These are phyloP conservation scores for Aproaerema taeniolella DNA, from an alignment of 2,888 invertebrate species.

Conservation along the genomic window DNA sequence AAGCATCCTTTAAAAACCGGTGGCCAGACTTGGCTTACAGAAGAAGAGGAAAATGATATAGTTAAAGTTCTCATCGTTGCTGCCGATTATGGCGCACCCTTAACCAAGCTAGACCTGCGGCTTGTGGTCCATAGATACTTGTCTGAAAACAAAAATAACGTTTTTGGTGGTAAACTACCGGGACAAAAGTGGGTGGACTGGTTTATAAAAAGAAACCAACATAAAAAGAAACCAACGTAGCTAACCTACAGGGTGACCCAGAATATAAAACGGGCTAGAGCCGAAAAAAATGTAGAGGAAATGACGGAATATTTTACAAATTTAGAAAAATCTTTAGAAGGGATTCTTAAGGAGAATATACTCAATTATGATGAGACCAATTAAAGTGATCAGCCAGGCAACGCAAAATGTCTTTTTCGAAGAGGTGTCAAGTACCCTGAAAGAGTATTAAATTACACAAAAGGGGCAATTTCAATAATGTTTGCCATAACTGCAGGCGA, in stretches of 20 bases:
- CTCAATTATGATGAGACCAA: slow-evolving; percentile 19
- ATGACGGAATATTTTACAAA: slow-evolving; percentile 7
- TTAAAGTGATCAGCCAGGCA: slow-evolving; percentile 17
- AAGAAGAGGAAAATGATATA: background rate
- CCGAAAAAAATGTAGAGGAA: slow-evolving; percentile 13
- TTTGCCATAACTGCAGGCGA: slow-evolving; percentile 33
- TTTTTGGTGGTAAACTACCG: slow-evolving; percentile 14
- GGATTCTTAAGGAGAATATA: slow-evolving; percentile 5
- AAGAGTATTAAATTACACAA: slow-evolving; percentile 31
- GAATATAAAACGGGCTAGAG: slow-evolving; percentile 15
- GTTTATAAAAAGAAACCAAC: slow-evolving; percentile 10
- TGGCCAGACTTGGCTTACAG: background rate
- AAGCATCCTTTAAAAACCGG: slow-evolving; percentile 14
- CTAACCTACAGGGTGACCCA: slow-evolving; percentile 12
- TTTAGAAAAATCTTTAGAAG: background rate
- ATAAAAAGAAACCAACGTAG: no score
- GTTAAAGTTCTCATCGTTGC: background rate
- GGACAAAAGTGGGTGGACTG: slow-evolving; percentile 13
- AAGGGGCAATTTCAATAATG: slow-evolving; percentile 38
- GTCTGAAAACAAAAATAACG: slow-evolving; percentile 8
- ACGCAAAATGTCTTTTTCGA: slow-evolving; percentile 26
- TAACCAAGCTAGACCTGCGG: slow-evolving; percentile 1
- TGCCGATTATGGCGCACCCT: background rate
- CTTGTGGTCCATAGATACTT: slow-evolving; percentile 13
- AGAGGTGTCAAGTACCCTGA: slow-evolving; percentile 37